Evolutionary conservation across 1,140 invertebrate species (phyloP).

Genomic region (Octopus bimaculoides): DNA sequence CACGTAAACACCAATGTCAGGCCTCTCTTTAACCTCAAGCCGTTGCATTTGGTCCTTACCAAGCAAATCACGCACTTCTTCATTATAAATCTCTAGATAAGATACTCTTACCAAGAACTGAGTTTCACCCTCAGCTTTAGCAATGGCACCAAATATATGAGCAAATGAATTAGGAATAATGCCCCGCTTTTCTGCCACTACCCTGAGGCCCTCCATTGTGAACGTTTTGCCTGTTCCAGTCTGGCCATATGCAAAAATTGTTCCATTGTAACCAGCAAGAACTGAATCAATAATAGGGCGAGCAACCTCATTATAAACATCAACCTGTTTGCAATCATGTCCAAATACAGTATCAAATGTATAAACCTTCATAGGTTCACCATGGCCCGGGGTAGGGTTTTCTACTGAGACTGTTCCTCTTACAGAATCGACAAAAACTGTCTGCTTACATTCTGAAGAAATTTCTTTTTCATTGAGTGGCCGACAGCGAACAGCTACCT

Average conservation of each 20-base stretch:
- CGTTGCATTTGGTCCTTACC: slow-evolving; percentile 79
- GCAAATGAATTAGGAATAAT: slow-evolving; percentile 63
- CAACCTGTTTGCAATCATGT: slow-evolving; percentile 67
- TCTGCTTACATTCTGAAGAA: background rate
- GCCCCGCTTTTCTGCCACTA: slow-evolving; percentile 57
- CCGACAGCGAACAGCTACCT: slow-evolving; percentile 87
- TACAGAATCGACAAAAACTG: slow-evolving; percentile 66
- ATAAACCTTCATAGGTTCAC: slow-evolving; percentile 73
- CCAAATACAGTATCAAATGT: slow-evolving; percentile 75
- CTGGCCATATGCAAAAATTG: slow-evolving; percentile 98
- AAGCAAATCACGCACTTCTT: slow-evolving; percentile 92
- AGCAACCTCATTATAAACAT: slow-evolving; percentile 88
- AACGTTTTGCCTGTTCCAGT: slow-evolving; percentile 98
- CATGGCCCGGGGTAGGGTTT: slow-evolving; percentile 64
- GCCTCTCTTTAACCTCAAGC: slow-evolving; percentile 69
- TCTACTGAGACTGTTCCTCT: slow-evolving; percentile 75
- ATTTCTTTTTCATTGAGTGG: slow-evolving; percentile 82
- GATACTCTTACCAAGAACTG: slow-evolving; percentile 82
- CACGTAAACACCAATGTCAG: slow-evolving; percentile 79
- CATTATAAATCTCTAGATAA: slow-evolving; percentile 96
- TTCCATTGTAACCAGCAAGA: slow-evolving; percentile 92
- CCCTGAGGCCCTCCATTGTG: slow-evolving; percentile 91
- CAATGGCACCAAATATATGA: slow-evolving; percentile 60
- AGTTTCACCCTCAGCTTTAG: slow-evolving; percentile 77
- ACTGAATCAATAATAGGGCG: slow-evolving; percentile 90